Base-by-base conservation (phyloP, 1,140 invertebrate genomes). In the Oncopeltus fasciatus region DNA sequence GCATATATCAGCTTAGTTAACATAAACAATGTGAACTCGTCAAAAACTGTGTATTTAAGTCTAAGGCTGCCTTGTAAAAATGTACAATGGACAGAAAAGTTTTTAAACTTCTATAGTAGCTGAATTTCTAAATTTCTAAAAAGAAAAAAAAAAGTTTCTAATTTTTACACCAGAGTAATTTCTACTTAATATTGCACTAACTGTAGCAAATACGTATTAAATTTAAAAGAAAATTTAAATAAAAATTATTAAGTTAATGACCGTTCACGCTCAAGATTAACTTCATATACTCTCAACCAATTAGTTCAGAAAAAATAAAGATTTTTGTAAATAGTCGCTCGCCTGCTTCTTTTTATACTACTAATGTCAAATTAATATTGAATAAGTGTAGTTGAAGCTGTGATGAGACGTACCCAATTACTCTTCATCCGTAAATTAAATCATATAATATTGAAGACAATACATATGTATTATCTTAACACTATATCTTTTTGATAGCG, bases 1-100 rank as follows among this genome's bases (percentile, higher is more conserved):
- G 31, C 14, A 38, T 8, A 38, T 38, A 14, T 38, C 31, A 38
- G 31, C 5, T 38, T 38, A 38, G 31, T 38, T 8, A 38, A 38
- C 5, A 8, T 24, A 53, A 53, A 27, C 26, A 27, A 53, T 24
- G 14, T 24, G 24, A 53, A 53, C 49, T 53, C 49, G 49, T 53
- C 49, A 53, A 53, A 53, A 53, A 8, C 20, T 53, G 49, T 53
- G 49, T 53, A 53, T 53, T 12, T 53, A 53, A 53, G n/a, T 53
- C 5, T 53, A 53, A 53, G 49, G 31, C 31, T 38, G 31, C 31
- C 5, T 38, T 38, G n/a, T n/a, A n/a, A n/a, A n/a, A n/a, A n/a
- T n/a, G n/a, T 46, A 46, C 44, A 20, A 46, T 46, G 4, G 1
- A 18, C 18, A n/a, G 44, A 12, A 1, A 3, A n/a, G 1, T 46